A percentile compares a stretch with the other conserved stretches of the same genome.
These are phyloP conservation scores for Ellobius talpinus DNA, from an alignment of 2,113 vertebrate species.

Conservation along the genomic window DNA sequence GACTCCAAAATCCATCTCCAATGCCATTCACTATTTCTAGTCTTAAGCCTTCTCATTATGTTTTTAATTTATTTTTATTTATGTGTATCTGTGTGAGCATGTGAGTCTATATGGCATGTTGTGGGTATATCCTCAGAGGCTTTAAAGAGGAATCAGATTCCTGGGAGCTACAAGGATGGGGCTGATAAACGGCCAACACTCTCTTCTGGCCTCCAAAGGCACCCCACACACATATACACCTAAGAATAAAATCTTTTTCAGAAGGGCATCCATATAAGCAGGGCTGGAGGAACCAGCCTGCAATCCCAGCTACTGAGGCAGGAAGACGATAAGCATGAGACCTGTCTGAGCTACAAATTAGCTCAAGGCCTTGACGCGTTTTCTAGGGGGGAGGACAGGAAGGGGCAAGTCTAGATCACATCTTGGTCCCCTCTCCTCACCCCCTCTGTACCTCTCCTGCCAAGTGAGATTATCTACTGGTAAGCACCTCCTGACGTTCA, in stretches of 20 bases:
- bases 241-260: not conserved
- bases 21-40: not conserved
- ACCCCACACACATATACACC: not conserved
- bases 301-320: not conserved
- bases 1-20: not conserved
- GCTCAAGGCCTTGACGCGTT: not conserved
- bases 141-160: not conserved
- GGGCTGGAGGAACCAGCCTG: not conserved
- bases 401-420: not conserved
- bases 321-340: not conserved
- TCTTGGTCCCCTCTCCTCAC: no score
- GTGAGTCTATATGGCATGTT: not conserved
- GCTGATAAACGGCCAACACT: not conserved
- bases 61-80: not conserved
- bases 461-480: not conserved
- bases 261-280: not conserved
- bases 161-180: not conserved
- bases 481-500: not conserved
- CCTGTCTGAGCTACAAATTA: not conserved
- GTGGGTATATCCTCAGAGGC: not conserved
- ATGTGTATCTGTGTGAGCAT: not conserved
- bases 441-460: not conserved
- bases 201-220: not conserved
- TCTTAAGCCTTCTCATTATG: not conserved
- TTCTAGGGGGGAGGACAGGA: not conserved